Evolutionary conservation across 2,113 vertebrate species (phyloP), one percentile per base, ranked within the genome.

Genomic region (Myrmecobius fasciatus): DNA sequence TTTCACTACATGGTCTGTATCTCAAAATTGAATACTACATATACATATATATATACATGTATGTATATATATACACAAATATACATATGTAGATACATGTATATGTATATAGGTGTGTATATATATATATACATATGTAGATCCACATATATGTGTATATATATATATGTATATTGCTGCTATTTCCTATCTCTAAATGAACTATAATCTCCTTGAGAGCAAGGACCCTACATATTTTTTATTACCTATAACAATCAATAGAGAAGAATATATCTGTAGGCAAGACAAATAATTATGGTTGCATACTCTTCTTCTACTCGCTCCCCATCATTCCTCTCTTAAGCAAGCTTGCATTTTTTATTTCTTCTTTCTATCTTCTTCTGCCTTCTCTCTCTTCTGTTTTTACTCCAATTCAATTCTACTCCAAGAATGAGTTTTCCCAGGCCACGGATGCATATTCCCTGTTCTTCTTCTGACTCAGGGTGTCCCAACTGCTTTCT

Each of bases 141-240:
- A n/a, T n/a, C n/a, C n/a, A n/a, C n/a, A n/a, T n/a, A n/a, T n/a
- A n/a, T n/a, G n/a, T n/a, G n/a, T n/a, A n/a, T n/a, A n/a, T n/a
- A n/a, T n/a, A n/a, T 60, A 60, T 8, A 9, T 54, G 53, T 1
- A 20, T 75, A 31, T 75, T 75, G 12, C 47, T 93, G 49, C 75
- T 95, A 93, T 93, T 93, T 93, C 92, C 89, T 67, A n/a, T 12
- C 48, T 43, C 49, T 47, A 75, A 24, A 22, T 83, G 48, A 24
- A 94, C 25, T 93, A 24, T 25, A 94, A 94, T 95, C n/a, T 75
- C 17, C n/a, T n/a, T 83, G 17, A 52, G 25, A 8, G 88, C 3
- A 91, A 31, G 47, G 24, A 1, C 12, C 5, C 75, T 51, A 51
- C 31, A 43, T 25, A 60, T 88, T 93, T 52, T 95, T 88, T 43